phyloP scores from a whole-genome alignment of 2,888 invertebrate species.

The Ypsolopha sequella region DNA sequence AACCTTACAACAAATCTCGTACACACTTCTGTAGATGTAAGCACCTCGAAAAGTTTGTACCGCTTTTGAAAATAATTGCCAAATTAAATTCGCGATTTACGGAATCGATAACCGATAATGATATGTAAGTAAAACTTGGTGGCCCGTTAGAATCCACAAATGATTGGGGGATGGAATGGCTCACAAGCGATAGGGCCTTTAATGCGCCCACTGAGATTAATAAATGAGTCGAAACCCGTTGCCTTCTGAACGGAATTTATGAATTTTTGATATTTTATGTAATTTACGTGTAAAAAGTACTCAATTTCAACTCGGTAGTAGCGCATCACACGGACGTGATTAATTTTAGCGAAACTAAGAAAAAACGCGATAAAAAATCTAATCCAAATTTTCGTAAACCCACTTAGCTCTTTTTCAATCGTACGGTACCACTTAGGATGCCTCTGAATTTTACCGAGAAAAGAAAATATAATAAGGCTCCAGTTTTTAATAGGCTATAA shows the following conservation, averaged over 20 bases:
- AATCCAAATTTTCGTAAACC: no score
- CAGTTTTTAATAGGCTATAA: constrained; percentile 15
- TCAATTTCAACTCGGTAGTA: no score
- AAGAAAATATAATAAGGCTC: constrained; percentile 12
- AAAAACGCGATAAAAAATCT: no score
- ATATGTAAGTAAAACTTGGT: not conserved
- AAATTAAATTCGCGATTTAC: not conserved
- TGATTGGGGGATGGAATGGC: constrained; percentile 17
- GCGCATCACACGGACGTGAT: no score
- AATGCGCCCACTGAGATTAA: constrained; percentile 40
- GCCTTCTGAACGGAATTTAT: not conserved
- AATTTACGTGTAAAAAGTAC: no score
- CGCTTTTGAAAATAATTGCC: no score
- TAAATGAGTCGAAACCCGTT: constrained; percentile 17
- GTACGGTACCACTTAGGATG: not conserved
- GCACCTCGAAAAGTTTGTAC: no score
- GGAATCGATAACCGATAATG: constrained; percentile 1
- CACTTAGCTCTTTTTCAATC: no score
- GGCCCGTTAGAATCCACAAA: constrained; percentile 14
- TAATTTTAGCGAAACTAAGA: no score
- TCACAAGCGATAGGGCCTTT: constrained; percentile 27
- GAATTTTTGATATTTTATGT: not conserved
- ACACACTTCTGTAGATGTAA: no score
- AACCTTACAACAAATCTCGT: no score
- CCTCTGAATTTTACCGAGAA: constrained; percentile 2